Evolutionary conservation across 2,797 vertebrate species (phyloP).

Genomic region (Anguilla marmorata): DNA sequence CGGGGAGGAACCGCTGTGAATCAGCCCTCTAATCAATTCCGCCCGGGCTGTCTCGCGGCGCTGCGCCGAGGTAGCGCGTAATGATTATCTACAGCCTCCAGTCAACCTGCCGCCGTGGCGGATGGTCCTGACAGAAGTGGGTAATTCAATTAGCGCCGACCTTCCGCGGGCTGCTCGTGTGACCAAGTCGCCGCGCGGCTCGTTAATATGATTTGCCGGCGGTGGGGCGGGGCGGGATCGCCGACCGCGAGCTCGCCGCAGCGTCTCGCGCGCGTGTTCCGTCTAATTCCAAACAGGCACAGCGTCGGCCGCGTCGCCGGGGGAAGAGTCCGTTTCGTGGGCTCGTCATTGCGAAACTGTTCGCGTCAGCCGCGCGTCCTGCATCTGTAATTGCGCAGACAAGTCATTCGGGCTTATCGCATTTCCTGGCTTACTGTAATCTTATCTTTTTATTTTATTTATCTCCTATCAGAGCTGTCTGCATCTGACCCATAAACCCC

Average conservation of each 20-base stretch:
- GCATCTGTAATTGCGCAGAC: neutral
- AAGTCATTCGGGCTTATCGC: slow-evolving; percentile 22
- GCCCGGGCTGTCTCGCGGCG: slow-evolving; percentile 20
- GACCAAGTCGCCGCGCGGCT: neutral
- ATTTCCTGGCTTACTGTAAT: neutral
- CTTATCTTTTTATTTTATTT: neutral
- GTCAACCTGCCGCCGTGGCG: slow-evolving; percentile 29
- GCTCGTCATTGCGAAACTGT: neutral
- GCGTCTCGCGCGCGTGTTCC: neutral
- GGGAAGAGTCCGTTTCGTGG: neutral
- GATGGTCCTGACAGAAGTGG: slow-evolving; percentile 33
- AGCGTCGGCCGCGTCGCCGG: neutral
- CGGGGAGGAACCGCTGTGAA: slow-evolving; percentile 36
- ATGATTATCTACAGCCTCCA: slow-evolving; percentile 30
- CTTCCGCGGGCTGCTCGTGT: slow-evolving; percentile 32
- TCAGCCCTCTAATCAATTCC: slow-evolving; percentile 41
- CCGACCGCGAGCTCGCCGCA: neutral
- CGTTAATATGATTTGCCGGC: slow-evolving; percentile 38
- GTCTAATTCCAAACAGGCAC: neutral
- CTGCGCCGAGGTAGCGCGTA: slow-evolving; percentile 22
- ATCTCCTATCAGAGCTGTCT: neutral
- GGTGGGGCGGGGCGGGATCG: neutral
- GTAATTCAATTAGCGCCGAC: slow-evolving; percentile 43
- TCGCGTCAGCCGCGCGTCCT: neutral
- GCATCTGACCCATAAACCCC: neutral